Conservation (phyloP, 2,888 invertebrate genomes). For the Hypena proboscidalis region DNA sequence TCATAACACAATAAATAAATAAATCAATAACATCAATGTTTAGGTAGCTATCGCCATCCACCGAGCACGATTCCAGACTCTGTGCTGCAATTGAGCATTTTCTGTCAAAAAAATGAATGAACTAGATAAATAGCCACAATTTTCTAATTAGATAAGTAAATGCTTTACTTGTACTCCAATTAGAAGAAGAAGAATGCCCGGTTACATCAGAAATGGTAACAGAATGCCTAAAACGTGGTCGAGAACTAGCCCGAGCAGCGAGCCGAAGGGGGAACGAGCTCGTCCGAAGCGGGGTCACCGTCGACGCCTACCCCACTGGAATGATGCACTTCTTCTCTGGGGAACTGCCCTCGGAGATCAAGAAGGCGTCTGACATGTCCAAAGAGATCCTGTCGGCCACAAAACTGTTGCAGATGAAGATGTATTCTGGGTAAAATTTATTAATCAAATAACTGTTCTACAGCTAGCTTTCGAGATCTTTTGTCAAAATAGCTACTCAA, state of each 20-base stretch:
- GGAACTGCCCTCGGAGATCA: slow-evolving; percentile 59
- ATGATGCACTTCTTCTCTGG: slow-evolving; percentile 73
- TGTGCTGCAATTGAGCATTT: too few relatives aligned
- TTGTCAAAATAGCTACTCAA: too few relatives aligned
- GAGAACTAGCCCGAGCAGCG: slow-evolving; percentile 66
- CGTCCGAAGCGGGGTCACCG: slow-evolving; percentile 62
- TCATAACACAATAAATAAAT: too few relatives aligned
- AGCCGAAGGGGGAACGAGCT: slow-evolving; percentile 65
- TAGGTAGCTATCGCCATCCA: too few relatives aligned
- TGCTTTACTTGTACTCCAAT: neutral
- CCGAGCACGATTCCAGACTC: too few relatives aligned
- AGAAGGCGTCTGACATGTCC: slow-evolving; percentile 64
- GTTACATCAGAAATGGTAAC: slow-evolving; percentile 84
- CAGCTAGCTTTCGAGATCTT: too few relatives aligned
- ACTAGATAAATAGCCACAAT: too few relatives aligned
- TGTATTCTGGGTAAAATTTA: slow-evolving; percentile 63
- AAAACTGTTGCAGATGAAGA: slow-evolving; percentile 73
- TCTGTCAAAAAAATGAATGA: too few relatives aligned
- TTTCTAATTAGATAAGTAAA: too few relatives aligned
- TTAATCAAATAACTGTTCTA: neutral
- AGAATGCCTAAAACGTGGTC: slow-evolving; percentile 68
- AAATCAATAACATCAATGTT: too few relatives aligned
- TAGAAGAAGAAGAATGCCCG: slow-evolving; percentile 73
- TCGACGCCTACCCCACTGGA: slow-evolving; percentile 65
- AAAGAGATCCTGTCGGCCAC: slow-evolving; percentile 74